Conservation (phyloP, 2,888 invertebrate genomes). For the Tetanocera ferruginea region DNA sequence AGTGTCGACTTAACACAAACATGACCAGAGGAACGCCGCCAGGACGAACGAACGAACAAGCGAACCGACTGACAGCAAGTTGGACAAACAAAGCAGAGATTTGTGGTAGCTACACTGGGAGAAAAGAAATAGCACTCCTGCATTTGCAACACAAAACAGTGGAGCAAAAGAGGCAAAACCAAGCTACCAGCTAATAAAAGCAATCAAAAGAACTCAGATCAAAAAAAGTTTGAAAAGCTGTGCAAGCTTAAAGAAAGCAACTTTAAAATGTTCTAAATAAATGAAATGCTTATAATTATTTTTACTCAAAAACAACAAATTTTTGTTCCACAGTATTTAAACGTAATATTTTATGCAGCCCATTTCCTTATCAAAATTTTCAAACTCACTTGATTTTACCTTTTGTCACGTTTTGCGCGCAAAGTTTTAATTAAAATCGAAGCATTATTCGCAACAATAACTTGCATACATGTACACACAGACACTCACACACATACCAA, state of each 20-base stretch:
- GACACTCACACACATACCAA: too few species aligned
- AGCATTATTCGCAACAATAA: not conserved
- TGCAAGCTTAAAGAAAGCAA: too few species aligned
- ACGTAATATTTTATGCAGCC: not conserved
- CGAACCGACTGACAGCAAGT: not conserved
- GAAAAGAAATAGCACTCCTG: too few species aligned
- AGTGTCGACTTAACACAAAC: not conserved
- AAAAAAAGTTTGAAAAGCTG: too few species aligned
- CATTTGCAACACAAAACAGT: not conserved
- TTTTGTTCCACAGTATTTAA: not conserved
- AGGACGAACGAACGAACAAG: not conserved
- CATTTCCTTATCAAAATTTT: not conserved
- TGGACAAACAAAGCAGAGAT: not conserved
- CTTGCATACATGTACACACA: too few species aligned
- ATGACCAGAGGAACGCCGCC: not conserved
- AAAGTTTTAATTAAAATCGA: slow-evolving; percentile 24
- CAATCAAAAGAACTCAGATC: too few species aligned
- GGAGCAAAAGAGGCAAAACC: not conserved
- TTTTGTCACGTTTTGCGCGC: slow-evolving; percentile 3
- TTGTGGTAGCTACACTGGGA: too few species aligned
- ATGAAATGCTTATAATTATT: not conserved
- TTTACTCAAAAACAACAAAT: not conserved
- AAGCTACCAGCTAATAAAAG: not conserved
- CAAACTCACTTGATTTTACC: slow-evolving; percentile 5
- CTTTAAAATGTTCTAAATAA: not conserved